phyloP scores from a whole-genome alignment of 2,888 invertebrate genomes.

The Sipunculus nudus region DNA sequence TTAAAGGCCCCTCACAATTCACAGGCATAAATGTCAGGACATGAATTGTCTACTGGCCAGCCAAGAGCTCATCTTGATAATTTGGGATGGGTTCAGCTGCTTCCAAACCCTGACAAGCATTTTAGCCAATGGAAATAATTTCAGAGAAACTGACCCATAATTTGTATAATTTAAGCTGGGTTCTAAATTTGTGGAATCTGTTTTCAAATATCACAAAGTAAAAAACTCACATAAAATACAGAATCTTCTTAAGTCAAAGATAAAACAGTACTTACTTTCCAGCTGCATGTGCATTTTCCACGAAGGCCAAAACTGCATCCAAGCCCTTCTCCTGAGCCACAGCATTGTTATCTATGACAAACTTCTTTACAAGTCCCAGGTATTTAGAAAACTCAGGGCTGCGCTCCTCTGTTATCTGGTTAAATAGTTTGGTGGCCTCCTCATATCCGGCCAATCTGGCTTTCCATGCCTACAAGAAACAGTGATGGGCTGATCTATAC shows the following conservation, averaged over 20 bases:
- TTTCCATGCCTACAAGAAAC: slow-evolving; percentile 80
- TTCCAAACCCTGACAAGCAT: no score
- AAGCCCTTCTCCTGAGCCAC: slow-evolving; percentile 95
- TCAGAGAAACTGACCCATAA: no score
- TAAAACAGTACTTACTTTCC: slow-evolving; percentile 71
- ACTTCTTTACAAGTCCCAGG: slow-evolving; percentile 89
- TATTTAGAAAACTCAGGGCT: slow-evolving; percentile 93
- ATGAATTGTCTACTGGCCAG: no score
- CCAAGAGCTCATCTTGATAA: no score
- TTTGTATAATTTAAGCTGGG: no score
- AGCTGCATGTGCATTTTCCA: slow-evolving; percentile 80
- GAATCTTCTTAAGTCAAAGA: neutral
- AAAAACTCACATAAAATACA: neutral
- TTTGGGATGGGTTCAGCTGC: no score
- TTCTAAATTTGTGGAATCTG: no score
- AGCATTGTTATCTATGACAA: slow-evolving; percentile 93
- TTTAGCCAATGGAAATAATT: no score
- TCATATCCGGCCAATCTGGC: slow-evolving; percentile 94
- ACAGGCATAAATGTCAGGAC: no score
- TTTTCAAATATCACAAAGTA: neutral
- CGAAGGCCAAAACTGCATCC: slow-evolving; percentile 88
- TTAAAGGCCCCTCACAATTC: no score
- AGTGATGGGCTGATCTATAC: slow-evolving; percentile 21
- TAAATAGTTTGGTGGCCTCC: slow-evolving; percentile 88
- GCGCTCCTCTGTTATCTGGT: slow-evolving; percentile 84